Base-by-base conservation (phyloP, 2,797 vertebrate genomes). In the Notoglanidium macrostoma region DNA sequence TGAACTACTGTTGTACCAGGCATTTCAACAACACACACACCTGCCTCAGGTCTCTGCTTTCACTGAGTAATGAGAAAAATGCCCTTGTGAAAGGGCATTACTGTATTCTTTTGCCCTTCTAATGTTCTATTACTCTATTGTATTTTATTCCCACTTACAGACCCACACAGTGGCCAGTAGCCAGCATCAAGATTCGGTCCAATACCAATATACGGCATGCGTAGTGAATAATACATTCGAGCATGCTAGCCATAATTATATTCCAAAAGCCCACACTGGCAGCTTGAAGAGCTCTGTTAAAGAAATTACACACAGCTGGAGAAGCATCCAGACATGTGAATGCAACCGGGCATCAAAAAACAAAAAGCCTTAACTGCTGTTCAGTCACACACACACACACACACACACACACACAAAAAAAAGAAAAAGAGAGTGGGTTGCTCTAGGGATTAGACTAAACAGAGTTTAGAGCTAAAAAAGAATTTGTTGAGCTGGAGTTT, bases 261-360 rank as follows among this genome's bases (percentile, higher is more conserved):
- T 86, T 63, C 29, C 67, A 88, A 85, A 89, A 83, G 49, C 63
- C 55, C 82, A 63, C 81, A 67, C 54, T 86, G 88, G 87, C 86
- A 74, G 78, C 84, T 90, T 87, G 26, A 79, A 74, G 72, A 82
- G 79, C 83, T 49, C 61, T 87, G 83, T 49, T 77, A 87, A 81
- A 74, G 67, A 82, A 89, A 73, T 85, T 35, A 49, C 59, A 32
- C 49, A 57, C 87, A 90, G 86, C 89, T 89, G 85, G 87, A 86
- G 83, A 88, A 87, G 85, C 73, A 88, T 76, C 87, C 55, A 85
- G 74, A 68, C 63, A 55, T 67, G 35, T 23, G 51, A 65, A 89
- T 86, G 54, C 82, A 82, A 85, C 84, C 65, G 78, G 74, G 70
- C 46, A 76, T 44, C n/a, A n/a, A n/a, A 21, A 86, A 35, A 70